Evolutionary conservation across 2,113 vertebrate genomes (phyloP).

Genomic region (Hippocampus barbouri): DNA sequence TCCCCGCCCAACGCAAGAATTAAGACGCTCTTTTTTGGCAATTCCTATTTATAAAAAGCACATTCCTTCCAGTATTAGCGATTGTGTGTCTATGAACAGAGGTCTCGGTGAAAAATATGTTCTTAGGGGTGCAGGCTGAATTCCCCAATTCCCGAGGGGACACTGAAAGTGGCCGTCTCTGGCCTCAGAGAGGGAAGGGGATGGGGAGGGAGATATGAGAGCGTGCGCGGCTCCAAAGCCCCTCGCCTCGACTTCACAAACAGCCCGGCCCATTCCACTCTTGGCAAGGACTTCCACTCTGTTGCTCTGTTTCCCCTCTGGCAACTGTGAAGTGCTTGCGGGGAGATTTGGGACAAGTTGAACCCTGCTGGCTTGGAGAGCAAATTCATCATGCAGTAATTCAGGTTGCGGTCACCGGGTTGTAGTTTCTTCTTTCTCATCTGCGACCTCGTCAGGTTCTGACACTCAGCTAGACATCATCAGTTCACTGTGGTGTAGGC

Average conservation of each 20-base stretch:
- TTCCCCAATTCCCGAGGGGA: conserved; percentile 64
- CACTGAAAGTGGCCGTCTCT: conserved; percentile 65
- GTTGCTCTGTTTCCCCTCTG: conserved; percentile 56
- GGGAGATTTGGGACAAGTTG: conserved; percentile 52
- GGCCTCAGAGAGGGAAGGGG: conserved; percentile 48
- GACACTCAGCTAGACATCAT: conserved; percentile 30
- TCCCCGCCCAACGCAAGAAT: background rate
- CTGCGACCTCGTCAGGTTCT: conserved; percentile 31
- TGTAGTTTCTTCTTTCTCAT: conserved; percentile 32
- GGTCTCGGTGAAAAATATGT: conserved; percentile 58
- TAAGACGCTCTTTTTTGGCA: background rate
- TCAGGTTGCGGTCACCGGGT: conserved; percentile 32
- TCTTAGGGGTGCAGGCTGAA: conserved; percentile 58
- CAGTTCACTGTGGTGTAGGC: conserved; percentile 29
- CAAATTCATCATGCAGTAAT: conserved; percentile 49
- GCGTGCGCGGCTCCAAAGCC: conserved; percentile 49
- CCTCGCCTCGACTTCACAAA: conserved; percentile 60
- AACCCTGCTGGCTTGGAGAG: conserved; percentile 43
- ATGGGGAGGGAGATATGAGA: conserved; percentile 58
- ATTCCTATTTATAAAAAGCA: conserved; percentile 56
- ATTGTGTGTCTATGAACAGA: conserved; percentile 59
- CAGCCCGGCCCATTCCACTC: conserved; percentile 53
- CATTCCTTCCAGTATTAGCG: conserved; percentile 61
- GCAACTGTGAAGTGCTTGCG: conserved; percentile 50
- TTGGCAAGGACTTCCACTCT: conserved; percentile 49